Evolutionary conservation across 2,113 vertebrate species (phyloP), one percentile per base, ranked within the genome.

Genomic region (Chlorodrepanis virens): DNA sequence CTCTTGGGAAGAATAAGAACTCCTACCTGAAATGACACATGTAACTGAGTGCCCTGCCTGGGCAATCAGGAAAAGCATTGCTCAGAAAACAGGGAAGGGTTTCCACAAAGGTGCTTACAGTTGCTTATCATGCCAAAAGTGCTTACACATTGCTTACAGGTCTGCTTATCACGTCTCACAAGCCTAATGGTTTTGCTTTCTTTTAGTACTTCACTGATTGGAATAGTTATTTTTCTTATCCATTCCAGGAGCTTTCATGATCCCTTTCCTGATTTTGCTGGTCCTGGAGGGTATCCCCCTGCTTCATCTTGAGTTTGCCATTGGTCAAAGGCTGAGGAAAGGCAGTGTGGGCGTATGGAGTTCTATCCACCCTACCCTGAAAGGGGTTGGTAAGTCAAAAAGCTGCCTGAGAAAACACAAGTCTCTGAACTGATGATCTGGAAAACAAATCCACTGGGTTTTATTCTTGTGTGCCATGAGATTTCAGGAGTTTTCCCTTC

Each of bases 261-360:
- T 99, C 75, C 99, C 99, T 1, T 99, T 99, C 95, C 98, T 99
- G 68, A 99, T 99, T 95, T 98, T 99, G 79, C 96, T 99, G 85
- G 98, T 99, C 11, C 90, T 99, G 96, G 99, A 99, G 97, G 99
- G 99, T 31, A 96, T 99, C 59, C 99, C 99, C 1, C 93, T 99
- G 88, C 98, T 99, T 77, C 93, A 99, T 87, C 98, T 99, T 92
- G 99, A 99, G 98, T 99, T 99, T 70, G 99, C 99, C 68, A 99
- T 99, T 4, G 99, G 99, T 7, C 99, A 99, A 96, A 98, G 99
- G 49, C 98, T 99, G 69, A 98, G 99, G 69, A 99, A 97, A 83
- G 98, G 99, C 90, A 99, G 98, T 2, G 87, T 99, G 40, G 99
- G 99, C 0, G 98, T 99, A 42, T 99, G 99, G 99, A 98, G 97